A percentile compares a stretch with the other conserved stretches of the same genome.
Conservation (phyloP, 2,113 vertebrate species). For the Nesogale talazaci region DNA sequence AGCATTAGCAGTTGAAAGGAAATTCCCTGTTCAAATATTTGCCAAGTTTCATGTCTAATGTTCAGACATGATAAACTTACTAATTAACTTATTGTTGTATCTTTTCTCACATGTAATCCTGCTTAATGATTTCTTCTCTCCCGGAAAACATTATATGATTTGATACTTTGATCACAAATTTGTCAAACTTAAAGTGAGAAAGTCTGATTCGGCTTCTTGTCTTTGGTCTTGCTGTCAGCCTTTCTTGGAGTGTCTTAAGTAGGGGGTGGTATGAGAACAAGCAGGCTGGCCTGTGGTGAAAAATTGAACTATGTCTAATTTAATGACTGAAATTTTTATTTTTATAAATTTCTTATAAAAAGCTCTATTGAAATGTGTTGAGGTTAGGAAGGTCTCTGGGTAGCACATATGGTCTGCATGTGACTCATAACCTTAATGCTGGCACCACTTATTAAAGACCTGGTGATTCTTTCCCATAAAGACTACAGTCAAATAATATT, state of each 20-base stretch:
- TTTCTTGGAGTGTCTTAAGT: conserved; percentile 21
- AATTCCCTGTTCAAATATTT: conserved; percentile 76
- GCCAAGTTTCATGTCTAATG: conserved; percentile 64
- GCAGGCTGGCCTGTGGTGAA: background rate
- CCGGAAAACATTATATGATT: conserved; percentile 42
- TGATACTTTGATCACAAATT: conserved; percentile 43
- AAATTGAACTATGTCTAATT: background rate
- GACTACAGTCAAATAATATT: background rate
- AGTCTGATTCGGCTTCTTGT: background rate
- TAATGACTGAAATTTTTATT: conserved; percentile 15
- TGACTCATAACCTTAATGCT: background rate
- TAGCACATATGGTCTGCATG: background rate
- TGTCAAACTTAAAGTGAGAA: conserved; percentile 42
- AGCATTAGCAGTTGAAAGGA: conserved; percentile 75
- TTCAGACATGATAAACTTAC: conserved; percentile 71
- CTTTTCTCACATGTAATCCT: conserved; percentile 66
- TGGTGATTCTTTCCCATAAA: background rate
- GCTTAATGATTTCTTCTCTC: conserved; percentile 62
- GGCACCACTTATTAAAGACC: background rate
- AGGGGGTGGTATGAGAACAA: background rate
- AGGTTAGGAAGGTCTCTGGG: background rate
- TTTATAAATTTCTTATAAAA: background rate
- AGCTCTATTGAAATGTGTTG: background rate
- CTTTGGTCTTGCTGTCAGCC: background rate
- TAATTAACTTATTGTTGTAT: conserved; percentile 73